Percentiles rank a stretch among this genome's conserved stretches.
Conservation (phyloP, 2,113 vertebrate species). For the Pseudolaguvia tuberculata region DNA sequence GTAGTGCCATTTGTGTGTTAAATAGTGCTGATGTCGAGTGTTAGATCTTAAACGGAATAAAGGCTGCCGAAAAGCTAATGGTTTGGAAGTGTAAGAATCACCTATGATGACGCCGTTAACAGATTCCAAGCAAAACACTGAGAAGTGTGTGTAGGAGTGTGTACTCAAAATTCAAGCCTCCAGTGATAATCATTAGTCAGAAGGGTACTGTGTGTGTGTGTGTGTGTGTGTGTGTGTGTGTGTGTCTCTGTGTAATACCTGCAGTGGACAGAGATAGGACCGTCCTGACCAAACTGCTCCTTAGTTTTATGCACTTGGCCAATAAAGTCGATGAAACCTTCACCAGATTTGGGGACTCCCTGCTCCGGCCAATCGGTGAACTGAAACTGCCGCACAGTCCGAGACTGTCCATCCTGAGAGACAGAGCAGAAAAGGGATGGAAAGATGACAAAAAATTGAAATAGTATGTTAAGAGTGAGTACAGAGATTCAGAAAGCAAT, state of each 20-base stretch:
- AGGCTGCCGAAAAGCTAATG: conserved; percentile 1
- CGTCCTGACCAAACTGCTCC: conserved; percentile 98
- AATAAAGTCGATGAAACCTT: conserved; percentile 97
- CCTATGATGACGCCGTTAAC: conserved; percentile 48
- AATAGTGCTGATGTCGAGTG: conserved; percentile 10
- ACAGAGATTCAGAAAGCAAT: not conserved
- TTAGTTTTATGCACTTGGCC: conserved; percentile 99
- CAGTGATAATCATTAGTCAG: not conserved
- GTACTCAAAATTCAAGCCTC: not conserved
- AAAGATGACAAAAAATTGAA: not conserved
- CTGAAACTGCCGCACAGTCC: conserved; percentile 97
- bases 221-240: conserved; percentile 8
- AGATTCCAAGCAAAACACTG: conserved; percentile 5
- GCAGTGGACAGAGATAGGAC: conserved; percentile 97
- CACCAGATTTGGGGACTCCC: conserved; percentile 93
- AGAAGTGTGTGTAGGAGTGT: conserved; percentile 16
- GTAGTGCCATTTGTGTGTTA: not conserved
- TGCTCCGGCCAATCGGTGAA: conserved; percentile 98
- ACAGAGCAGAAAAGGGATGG: not conserved
- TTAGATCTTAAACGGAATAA: conserved; percentile 7
- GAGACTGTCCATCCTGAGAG: conserved; percentile 88
- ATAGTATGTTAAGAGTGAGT: not conserved
- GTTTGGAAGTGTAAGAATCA: conserved; percentile 25
- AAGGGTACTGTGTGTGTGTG: too few species aligned
- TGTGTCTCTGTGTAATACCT: conserved; percentile 70